Evolutionary conservation across 2,888 invertebrate genomes (phyloP), one percentile per base, ranked within the genome.

Genomic region (Ommatoiulus sabulosus): DNA sequence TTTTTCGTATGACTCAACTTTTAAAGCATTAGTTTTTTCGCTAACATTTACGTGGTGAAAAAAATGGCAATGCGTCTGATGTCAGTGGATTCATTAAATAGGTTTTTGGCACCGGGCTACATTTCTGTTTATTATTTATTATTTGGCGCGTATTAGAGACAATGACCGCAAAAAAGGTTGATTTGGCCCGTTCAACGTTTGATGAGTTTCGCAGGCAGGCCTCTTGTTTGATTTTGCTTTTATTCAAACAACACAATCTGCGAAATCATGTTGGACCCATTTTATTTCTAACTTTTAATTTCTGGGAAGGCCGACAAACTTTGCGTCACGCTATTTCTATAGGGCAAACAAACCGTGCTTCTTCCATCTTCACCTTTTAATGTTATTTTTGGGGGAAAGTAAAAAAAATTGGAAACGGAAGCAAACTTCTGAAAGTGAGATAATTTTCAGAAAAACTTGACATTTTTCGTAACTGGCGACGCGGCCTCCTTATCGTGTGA

Each of bases 361-460:
- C 35, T 35, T 72, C 72, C 20, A 72, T 72, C 72, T 72, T 72
- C 72, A 72, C 20, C 72, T 72, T 72, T 72, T 72, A 72, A 72
- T 72, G 24, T 72, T 72, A 72, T 72, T 72, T 72, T 72, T 72
- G 8, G n/a, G 20, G 10, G 12, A 12, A 12, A 15, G 8, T 12
- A 24, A 63, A 72, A 72, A 72, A 72, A 72, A 72, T 20, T 63
- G n/a, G 72, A 72, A 72, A 72, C 72, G 72, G 72, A 72, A 72
- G 52, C 15, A 12, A 52, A 52, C 10, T 52, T 52, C 15, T 12
- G 12, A 52, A 52, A 52, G 72, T 72, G 72, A 72, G 72, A 72
- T 72, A 72, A 72, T 72, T 72, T 72, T 72, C n/a, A 72, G 72
- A 72, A 72, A 72, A 72, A 72, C 72, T 72, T 72, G 72, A 72